phyloP scores from a whole-genome alignment of 2,113 vertebrate genomes.

The Catharus fuscescens region DNA sequence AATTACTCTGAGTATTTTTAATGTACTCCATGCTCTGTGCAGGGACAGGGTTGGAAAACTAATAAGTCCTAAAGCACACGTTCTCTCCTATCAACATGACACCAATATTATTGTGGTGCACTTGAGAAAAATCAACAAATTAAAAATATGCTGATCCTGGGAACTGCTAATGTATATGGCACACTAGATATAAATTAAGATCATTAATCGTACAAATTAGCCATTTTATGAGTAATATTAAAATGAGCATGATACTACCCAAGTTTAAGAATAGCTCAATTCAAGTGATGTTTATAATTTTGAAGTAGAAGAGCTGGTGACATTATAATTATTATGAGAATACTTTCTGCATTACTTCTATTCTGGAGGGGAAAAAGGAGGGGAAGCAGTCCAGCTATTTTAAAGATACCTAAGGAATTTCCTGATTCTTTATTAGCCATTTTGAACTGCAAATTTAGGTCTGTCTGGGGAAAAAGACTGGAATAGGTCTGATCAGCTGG shows the following conservation, averaged over 20 bases:
- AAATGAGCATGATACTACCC: background rate
- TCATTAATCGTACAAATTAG: background rate
- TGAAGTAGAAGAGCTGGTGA: background rate
- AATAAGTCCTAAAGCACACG: background rate
- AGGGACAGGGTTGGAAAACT: background rate
- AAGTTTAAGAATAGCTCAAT: conserved; percentile 9
- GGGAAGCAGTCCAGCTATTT: background rate
- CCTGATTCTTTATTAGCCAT: background rate
- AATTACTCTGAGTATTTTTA: background rate
- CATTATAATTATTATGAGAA: background rate
- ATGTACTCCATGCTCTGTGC: background rate
- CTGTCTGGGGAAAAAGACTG: background rate
- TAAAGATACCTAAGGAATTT: background rate
- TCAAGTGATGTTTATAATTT: conserved; percentile 11
- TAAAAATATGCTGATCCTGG: background rate
- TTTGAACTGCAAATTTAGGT: conserved; percentile 21
- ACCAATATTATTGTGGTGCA: background rate
- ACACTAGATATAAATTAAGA: background rate
- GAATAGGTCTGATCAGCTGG: background rate
- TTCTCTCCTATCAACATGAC: background rate
- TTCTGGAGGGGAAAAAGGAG: background rate
- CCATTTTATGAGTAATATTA: background rate
- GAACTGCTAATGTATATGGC: background rate
- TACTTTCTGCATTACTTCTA: conserved; percentile 6
- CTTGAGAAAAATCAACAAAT: conserved; percentile 17